A percentile compares a stretch with the other conserved stretches of the same genome.
Evolutionary conservation across 2,113 vertebrate genomes (phyloP).

Genomic region (Chlamydotis undulata): DNA sequence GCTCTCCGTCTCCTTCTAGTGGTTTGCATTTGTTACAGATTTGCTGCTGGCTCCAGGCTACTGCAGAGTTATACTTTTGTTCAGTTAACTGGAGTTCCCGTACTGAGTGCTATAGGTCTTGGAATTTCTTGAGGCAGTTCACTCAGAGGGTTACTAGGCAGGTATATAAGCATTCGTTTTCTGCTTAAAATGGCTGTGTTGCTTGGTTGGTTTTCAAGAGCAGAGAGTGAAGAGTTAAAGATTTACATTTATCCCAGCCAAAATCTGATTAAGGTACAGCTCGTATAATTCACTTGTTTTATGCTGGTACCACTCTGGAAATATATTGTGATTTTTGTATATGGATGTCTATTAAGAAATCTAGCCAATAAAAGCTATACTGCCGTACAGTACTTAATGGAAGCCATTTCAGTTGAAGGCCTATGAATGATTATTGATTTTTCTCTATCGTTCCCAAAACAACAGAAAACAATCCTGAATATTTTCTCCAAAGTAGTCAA

Average conservation of each 20-base stretch:
- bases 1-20: constrained; percentile 46
- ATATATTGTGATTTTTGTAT: neutral
- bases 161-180: neutral
- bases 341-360: neutral
- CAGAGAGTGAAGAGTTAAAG: neutral
- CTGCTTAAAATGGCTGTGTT: neutral
- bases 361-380: neutral
- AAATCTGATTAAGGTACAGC: neutral
- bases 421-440: constrained; percentile 12
- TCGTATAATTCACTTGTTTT: neutral
- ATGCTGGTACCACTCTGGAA: neutral
- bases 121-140: neutral
- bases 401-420: constrained; percentile 21
- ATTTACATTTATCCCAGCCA: neutral
- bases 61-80: neutral
- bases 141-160: neutral
- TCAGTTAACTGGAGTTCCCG: neutral
- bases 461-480: constrained; percentile 12
- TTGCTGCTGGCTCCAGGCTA: neutral
- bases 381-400: neutral
- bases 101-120: neutral
- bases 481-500: neutral
- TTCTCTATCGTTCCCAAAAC: neutral
- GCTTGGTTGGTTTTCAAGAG: neutral
- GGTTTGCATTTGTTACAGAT: neutral